Evolutionary conservation across 2,797 vertebrate species (phyloP).

Genomic region (Petrocephalus sullivani): DNA sequence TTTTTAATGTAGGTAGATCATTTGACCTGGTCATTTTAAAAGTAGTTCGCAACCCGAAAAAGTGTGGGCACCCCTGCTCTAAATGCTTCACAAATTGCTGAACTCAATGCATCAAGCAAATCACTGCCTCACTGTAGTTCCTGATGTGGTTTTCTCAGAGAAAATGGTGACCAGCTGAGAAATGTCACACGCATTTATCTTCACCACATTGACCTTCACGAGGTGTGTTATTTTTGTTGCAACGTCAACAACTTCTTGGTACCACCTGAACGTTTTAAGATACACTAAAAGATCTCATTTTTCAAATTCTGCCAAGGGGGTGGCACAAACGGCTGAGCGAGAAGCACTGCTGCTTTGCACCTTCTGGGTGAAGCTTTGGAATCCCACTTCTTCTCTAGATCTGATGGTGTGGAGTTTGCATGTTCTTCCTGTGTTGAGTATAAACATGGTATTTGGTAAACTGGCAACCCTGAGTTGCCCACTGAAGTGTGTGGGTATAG

Average conservation of each 20-base stretch:
- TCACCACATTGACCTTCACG: not conserved
- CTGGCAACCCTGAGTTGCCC: not conserved
- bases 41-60: too few species aligned
- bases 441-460: not conserved
- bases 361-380: not conserved
- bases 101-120: not conserved
- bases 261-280: not conserved
- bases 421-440: not conserved
- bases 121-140: not conserved
- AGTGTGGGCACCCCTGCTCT: not conserved
- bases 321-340: not conserved
- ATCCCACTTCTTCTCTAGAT: not conserved
- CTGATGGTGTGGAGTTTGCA: not conserved
- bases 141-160: not conserved
- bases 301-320: not conserved
- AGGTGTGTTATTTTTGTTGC: not conserved
- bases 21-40: too few species aligned
- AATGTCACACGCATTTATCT: not conserved
- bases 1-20: too few species aligned
- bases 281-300: not conserved
- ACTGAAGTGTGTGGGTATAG: not conserved
- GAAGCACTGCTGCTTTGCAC: not conserved
- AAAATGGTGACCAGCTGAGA: not conserved
- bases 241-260: not conserved
- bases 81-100: conserved; percentile 6